phyloP scores from a whole-genome alignment of 2,113 vertebrate genomes.

The Agapornis roseicollis region DNA sequence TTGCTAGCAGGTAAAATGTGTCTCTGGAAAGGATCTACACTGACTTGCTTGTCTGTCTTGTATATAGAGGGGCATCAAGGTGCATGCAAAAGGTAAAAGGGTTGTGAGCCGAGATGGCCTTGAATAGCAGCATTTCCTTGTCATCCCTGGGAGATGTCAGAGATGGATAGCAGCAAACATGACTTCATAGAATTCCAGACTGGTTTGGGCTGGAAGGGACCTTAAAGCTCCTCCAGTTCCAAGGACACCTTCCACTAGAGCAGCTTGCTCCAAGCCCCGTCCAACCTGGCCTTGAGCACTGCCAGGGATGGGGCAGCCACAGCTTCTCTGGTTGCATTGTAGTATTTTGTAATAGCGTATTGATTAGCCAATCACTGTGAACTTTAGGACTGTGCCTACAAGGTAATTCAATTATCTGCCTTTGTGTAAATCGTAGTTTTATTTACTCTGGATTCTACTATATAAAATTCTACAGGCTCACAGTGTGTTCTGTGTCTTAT shows the following conservation, averaged over 20 bases:
- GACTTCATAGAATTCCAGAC: neutral
- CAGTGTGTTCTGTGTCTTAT: neutral
- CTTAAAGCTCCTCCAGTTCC: neutral
- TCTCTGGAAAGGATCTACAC: neutral
- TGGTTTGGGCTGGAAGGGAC: neutral
- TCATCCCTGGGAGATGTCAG: neutral
- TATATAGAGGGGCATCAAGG: rapidly evolving
- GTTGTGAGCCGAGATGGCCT: neutral
- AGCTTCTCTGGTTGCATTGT: neutral
- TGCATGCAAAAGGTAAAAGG: neutral
- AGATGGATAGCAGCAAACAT: neutral
- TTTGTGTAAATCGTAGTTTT: constrained; percentile 74
- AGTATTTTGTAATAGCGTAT: neutral
- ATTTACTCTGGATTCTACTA: constrained; percentile 65
- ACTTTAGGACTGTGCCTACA: constrained; percentile 67
- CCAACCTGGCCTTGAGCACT: neutral
- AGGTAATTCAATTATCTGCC: constrained; percentile 74
- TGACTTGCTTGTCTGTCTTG: rapidly evolving
- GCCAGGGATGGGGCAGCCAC: neutral
- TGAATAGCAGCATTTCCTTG: rapidly evolving
- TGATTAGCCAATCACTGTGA: constrained; percentile 70
- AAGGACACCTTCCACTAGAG: neutral
- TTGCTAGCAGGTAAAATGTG: rapidly evolving
- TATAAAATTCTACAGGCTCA: constrained; percentile 22
- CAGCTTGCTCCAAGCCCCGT: too few relatives aligned